Conservation (phyloP, 2,888 invertebrate genomes). For the Thereva unica region DNA sequence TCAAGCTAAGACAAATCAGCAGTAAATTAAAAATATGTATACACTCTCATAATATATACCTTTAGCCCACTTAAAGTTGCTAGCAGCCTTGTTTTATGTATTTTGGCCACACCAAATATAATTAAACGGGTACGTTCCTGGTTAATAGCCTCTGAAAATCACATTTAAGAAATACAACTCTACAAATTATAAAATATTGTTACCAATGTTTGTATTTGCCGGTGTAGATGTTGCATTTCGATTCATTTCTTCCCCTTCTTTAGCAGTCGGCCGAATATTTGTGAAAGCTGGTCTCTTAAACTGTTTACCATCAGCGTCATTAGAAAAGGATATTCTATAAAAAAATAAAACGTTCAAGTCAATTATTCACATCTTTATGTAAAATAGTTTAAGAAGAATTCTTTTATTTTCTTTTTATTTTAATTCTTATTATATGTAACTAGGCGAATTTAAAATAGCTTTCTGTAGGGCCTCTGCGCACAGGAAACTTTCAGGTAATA, state of each 20-base stretch:
- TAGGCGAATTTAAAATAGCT: no score
- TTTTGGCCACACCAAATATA: slow-evolving; percentile 85
- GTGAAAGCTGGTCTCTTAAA: slow-evolving; percentile 49
- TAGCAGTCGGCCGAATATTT: slow-evolving; percentile 29
- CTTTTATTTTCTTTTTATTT: neutral
- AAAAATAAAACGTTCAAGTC: slow-evolving; percentile 39
- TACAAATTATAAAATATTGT: slow-evolving; percentile 7
- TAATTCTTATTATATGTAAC: no score
- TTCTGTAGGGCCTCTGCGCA: no score
- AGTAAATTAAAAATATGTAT: neutral
- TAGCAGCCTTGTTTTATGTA: slow-evolving; percentile 81
- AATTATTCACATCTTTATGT: slow-evolving; percentile 43
- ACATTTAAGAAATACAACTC: neutral
- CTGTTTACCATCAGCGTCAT: slow-evolving; percentile 71
- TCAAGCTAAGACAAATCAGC: slow-evolving; percentile 63
- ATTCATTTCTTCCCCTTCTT: slow-evolving; percentile 61
- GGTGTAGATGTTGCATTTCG: slow-evolving; percentile 47
- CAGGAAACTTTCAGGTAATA: no score
- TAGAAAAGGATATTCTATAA: slow-evolving; percentile 67
- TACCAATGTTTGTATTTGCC: slow-evolving; percentile 14
- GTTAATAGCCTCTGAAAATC: slow-evolving; percentile 45
- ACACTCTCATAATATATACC: slow-evolving; percentile 42
- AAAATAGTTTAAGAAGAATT: slow-evolving; percentile 9
- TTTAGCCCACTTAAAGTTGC: slow-evolving; percentile 93
- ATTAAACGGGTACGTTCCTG: slow-evolving; percentile 75